A percentile compares a stretch with the other conserved stretches of the same genome.
phyloP scores from a whole-genome alignment of 2,113 vertebrate species.

The Benitochromis conjunctus region DNA sequence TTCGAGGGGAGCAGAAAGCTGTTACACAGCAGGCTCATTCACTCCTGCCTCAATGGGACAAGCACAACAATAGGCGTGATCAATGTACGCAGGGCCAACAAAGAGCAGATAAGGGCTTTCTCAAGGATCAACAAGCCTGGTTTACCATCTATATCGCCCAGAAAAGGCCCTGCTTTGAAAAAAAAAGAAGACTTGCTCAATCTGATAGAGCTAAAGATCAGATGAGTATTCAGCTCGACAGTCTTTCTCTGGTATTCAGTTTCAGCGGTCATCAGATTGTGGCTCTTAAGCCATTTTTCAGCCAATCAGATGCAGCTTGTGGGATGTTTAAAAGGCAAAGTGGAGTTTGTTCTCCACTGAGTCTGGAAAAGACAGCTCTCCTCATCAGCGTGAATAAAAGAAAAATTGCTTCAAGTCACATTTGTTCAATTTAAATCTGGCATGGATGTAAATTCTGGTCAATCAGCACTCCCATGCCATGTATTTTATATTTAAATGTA shows the following conservation, averaged over 20 bases:
- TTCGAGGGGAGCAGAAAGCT: conserved; percentile 13
- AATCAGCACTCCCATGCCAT: neutral
- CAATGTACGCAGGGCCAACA: conserved; percentile 39
- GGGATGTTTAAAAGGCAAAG: neutral
- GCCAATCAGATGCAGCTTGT: neutral
- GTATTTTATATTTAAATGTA: neutral
- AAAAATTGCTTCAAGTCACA: neutral
- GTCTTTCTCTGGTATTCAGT: neutral
- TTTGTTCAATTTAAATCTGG: neutral
- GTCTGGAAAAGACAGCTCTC: neutral
- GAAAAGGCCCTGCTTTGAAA: neutral
- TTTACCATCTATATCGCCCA: neutral
- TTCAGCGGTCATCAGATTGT: neutral
- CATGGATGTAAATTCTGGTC: neutral
- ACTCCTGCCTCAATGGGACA: conserved; percentile 34
- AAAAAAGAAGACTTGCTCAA: conserved; percentile 2
- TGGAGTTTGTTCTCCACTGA: neutral
- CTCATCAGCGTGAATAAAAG: neutral
- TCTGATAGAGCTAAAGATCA: conserved; percentile 5
- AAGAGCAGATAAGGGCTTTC: conserved; percentile 52
- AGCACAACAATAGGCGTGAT: conserved; percentile 47
- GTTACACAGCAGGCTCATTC: conserved; percentile 43
- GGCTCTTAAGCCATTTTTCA: neutral
- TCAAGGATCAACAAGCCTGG: conserved; percentile 48
- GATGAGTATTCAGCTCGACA: neutral